Evolutionary conservation across 2,888 invertebrate genomes (phyloP).

Genomic region (Boloria euphrosyne): DNA sequence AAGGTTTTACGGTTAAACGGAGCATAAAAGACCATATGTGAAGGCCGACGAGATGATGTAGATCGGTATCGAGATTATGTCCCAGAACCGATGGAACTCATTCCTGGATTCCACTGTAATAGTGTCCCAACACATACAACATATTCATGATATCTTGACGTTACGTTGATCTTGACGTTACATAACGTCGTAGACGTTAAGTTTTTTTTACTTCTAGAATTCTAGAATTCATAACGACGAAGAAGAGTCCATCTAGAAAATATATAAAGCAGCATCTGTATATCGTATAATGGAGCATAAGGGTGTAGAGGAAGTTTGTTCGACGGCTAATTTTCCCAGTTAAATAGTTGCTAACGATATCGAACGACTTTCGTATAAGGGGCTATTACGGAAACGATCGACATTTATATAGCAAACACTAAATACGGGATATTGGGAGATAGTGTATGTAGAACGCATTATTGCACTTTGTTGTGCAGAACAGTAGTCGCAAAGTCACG

Average conservation of each 20-base stretch:
- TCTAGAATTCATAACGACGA: no score
- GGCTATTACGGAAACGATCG: slow-evolving; percentile 32
- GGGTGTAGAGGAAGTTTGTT: slow-evolving; percentile 57
- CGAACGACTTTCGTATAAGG: slow-evolving; percentile 41
- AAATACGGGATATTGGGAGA: slow-evolving; percentile 13
- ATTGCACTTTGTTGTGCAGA: slow-evolving; percentile 20
- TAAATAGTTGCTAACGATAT: slow-evolving; percentile 66
- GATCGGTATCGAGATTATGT: no score
- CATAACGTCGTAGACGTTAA: no score
- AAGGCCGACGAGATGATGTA: no score
- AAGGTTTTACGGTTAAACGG: no score
- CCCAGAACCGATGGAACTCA: no score
- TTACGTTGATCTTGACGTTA: no score
- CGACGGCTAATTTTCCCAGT: slow-evolving; percentile 60
- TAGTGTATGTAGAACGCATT: slow-evolving; percentile 7
- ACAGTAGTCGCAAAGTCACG: slow-evolving; percentile 21
- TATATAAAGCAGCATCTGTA: slow-evolving; percentile 25
- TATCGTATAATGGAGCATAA: slow-evolving; percentile 47
- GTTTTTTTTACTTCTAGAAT: no score
- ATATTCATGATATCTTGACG: no score
- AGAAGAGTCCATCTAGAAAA: slow-evolving; percentile 11
- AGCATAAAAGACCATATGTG: no score
- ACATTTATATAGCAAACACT: slow-evolving; percentile 31
- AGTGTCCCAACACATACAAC: no score
- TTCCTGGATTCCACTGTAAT: no score